phyloP scores from a whole-genome alignment of 1,140 invertebrate genomes.

The Zaprionus tsacasi region DNA sequence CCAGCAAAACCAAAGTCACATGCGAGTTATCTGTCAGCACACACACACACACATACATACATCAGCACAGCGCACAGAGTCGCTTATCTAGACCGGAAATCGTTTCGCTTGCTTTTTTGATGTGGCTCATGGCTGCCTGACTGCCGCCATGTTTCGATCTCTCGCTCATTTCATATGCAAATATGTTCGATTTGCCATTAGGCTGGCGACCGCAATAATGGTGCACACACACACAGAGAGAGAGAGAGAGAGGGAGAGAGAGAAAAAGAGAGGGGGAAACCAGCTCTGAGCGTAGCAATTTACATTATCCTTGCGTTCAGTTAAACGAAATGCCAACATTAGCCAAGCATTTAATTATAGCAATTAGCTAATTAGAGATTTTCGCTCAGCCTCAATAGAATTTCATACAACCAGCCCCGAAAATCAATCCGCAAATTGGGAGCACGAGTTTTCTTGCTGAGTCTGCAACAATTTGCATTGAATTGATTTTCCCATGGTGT shows the following conservation, averaged over 20 bases:
- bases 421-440: conserved; percentile 69
- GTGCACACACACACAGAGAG: conserved; percentile 26
- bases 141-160: conserved; percentile 78
- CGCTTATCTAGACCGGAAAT: conserved; percentile 63
- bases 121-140: conserved; percentile 41
- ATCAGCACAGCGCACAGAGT: neutral
- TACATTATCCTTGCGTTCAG: conserved; percentile 73
- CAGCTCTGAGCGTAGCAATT: conserved; percentile 51
- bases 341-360: conserved; percentile 82
- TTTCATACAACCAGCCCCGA: conserved; percentile 25
- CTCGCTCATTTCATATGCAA: conserved; percentile 81
- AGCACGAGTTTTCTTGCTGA: conserved; percentile 44
- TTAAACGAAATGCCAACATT: conserved; percentile 78
- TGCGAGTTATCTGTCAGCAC: conserved; percentile 31
- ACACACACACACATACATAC: conserved; percentile 8
- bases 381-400: conserved; percentile 49
- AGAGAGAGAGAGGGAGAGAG: neutral
- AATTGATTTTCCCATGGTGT: conserved; percentile 22
- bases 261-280: conserved; percentile 3
- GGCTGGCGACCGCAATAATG: conserved; percentile 72
- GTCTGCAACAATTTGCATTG: conserved; percentile 45
- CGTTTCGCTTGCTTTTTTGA: conserved; percentile 46
- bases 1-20: conserved; percentile 18
- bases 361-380: conserved; percentile 83
- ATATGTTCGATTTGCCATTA: conserved; percentile 82